Base-by-base conservation (phyloP, 2,113 vertebrate species). In the Phrynosoma blainvillii region DNA sequence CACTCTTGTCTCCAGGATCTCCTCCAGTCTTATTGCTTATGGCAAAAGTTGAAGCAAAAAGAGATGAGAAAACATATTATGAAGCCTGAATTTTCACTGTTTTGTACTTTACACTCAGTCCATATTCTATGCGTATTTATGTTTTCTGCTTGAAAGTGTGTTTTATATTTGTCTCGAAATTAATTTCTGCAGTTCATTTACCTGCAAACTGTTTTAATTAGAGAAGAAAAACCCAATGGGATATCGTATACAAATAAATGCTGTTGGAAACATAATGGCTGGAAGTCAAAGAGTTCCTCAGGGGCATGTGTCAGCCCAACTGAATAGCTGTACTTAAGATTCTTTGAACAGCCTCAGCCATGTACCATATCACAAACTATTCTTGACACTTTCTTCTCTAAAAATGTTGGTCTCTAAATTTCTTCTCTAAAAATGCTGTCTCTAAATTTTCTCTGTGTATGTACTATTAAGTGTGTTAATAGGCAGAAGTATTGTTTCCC, bases 1-100 rank as follows among this genome's bases (percentile, higher is more conserved):
- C 81, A 0, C 40, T 86, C 86, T 93, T 77, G 36, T 89, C 93
- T 0, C 87, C 2, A 14, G 90, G 78, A 1, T 36, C 85, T 16
- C 90, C 93, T 1, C 85, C 92, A 18, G 74, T 82, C 84, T 88
- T 85, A 80, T 5, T 21, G 59, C 94, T 95, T 65, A 11, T 18
- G 70, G 62, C 2, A 85, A 65, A 91, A 12, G 74, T 0, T 0
- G 25, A 76, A 7, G 3, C n/a, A n/a, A 66, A 70, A 65, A 42
- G 9, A 36, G 88, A 32, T 36, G 65, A 42, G 52, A 21, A 62
- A 59, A 2, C 56, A 16, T 27, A 10, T 66, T 36, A 62, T 5
- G 6, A 81, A 89, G 18, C 16, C 62, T 47, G 2, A 25, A 71
- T 82, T 32, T 77, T 68, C 52, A n/a, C 21, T 77, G 7, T 59